Evolutionary conservation across 2,797 vertebrate genomes (phyloP).

Genomic region (Euphonia xanthogaster): DNA sequence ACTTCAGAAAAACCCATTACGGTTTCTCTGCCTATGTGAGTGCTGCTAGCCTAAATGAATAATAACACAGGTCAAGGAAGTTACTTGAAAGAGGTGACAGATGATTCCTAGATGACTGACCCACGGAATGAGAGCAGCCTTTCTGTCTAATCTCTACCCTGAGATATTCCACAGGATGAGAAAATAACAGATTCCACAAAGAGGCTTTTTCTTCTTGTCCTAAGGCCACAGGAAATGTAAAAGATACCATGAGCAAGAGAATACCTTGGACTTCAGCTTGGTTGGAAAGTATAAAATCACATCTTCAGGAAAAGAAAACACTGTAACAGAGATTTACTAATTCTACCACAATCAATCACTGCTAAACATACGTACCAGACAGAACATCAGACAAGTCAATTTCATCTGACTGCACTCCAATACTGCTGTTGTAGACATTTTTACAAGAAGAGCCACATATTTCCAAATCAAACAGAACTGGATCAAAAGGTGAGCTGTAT

Average conservation of each 20-base stretch:
- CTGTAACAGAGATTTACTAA: neutral
- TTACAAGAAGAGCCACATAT: slow-evolving; percentile 98
- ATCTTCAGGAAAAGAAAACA: neutral
- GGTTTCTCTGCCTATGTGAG: neutral
- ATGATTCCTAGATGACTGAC: neutral
- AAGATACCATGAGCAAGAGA: neutral
- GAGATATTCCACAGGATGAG: neutral
- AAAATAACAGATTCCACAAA: neutral
- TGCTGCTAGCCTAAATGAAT: neutral
- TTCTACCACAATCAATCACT: neutral
- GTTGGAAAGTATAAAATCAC: neutral
- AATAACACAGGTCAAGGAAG: neutral
- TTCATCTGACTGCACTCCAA: slow-evolving; percentile 95
- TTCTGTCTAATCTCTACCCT: neutral
- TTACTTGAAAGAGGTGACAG: neutral
- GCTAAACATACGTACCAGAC: slow-evolving; percentile 81
- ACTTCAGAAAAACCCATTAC: neutral
- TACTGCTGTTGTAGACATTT: slow-evolving; percentile 93
- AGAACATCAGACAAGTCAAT: slow-evolving; percentile 98
- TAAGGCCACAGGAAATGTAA: neutral
- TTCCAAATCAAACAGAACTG: slow-evolving; percentile 98
- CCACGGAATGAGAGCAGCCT: neutral
- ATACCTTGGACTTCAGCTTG: neutral
- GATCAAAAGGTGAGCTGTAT: slow-evolving; percentile 98
- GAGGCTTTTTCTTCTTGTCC: neutral